Evolutionary conservation across 2,797 vertebrate genomes (phyloP).

Genomic region (Neoniphon sammara): DNA sequence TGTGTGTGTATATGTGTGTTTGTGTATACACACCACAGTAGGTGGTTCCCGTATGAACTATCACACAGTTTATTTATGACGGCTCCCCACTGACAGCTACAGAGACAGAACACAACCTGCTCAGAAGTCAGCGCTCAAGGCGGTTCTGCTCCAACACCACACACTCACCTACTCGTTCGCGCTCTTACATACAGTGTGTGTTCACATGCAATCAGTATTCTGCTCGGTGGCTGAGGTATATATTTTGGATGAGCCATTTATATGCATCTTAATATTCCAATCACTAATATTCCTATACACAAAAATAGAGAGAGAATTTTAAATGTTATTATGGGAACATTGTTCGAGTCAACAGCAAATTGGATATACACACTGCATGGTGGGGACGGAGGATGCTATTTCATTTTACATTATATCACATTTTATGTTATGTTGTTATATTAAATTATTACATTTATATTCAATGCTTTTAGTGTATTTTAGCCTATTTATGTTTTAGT

Average conservation of each 20-base stretch:
- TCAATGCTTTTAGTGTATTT: no score
- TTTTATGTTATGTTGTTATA: no score
- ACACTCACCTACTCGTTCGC: constrained; percentile 28
- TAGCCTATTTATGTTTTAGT: no score
- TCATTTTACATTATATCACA: no score
- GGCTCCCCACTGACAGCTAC: constrained; percentile 62
- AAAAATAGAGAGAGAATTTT: no score
- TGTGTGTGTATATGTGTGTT: constrained; percentile 25
- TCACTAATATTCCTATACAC: no score
- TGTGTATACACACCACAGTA: constrained; percentile 58
- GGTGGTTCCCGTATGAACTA: constrained; percentile 73
- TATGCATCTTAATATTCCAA: neutral
- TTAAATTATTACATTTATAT: no score
- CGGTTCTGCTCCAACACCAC: constrained; percentile 38
- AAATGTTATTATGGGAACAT: no score
- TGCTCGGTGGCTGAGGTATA: constrained; percentile 25
- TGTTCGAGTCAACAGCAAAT: no score
- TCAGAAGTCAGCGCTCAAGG: constrained; percentile 37
- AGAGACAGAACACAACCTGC: constrained; percentile 63
- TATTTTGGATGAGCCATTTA: neutral
- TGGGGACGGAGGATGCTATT: no score
- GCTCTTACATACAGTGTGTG: constrained; percentile 14
- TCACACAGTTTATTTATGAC: constrained; percentile 80
- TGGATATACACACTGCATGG: no score
- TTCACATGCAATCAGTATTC: constrained; percentile 19